Percentiles rank a stretch among this genome's conserved stretches.
Conservation (phyloP, 37 sponge, comb jelly and placozoan genomes). For the Aplysina aerophoba region DNA sequence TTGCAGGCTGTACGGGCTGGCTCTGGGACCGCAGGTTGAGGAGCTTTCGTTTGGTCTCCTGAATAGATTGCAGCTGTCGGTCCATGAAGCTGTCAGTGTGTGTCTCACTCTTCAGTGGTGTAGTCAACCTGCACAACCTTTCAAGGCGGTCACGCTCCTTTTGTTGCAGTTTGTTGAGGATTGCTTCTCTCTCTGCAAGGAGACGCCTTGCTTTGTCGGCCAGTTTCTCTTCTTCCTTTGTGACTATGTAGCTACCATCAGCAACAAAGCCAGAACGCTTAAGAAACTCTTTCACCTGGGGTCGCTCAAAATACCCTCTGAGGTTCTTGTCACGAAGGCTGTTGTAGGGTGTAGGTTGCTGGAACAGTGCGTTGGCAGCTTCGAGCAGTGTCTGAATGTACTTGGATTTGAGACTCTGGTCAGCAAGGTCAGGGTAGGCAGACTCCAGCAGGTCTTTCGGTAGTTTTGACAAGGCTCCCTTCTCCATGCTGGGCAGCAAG, state of each 20-base stretch:
- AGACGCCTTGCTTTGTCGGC: constrained; percentile 18
- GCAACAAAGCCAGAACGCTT: constrained; percentile 27
- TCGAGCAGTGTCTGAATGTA: not conserved
- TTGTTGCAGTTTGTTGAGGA: constrained; percentile 24
- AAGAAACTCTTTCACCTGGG: constrained; percentile 27
- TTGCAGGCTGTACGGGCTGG: not conserved
- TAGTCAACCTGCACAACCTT: not conserved
- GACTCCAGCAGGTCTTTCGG: constrained; percentile 8
- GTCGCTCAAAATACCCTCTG: constrained; percentile 18
- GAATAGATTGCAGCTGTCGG: not conserved
- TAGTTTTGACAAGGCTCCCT: not conserved
- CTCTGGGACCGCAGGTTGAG: not conserved
- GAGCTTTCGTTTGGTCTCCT: constrained; percentile 26
- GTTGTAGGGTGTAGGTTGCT: constrained; percentile 30
- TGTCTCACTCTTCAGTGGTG: not conserved
- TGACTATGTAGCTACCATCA: constrained; percentile 19
- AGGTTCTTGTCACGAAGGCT: constrained; percentile 49
- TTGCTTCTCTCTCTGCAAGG: constrained; percentile 24
- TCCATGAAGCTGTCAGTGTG: constrained; percentile 9
- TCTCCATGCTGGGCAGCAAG: not conserved
- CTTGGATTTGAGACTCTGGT: not conserved
- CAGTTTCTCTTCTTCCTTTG: constrained; percentile 26
- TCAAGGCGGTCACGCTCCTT: constrained; percentile 27
- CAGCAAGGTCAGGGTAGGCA: not conserved
- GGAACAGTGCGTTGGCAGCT: not conserved